Evolutionary conservation across 2,113 vertebrate species (phyloP).

Genomic region (Aplodontia rufa): DNA sequence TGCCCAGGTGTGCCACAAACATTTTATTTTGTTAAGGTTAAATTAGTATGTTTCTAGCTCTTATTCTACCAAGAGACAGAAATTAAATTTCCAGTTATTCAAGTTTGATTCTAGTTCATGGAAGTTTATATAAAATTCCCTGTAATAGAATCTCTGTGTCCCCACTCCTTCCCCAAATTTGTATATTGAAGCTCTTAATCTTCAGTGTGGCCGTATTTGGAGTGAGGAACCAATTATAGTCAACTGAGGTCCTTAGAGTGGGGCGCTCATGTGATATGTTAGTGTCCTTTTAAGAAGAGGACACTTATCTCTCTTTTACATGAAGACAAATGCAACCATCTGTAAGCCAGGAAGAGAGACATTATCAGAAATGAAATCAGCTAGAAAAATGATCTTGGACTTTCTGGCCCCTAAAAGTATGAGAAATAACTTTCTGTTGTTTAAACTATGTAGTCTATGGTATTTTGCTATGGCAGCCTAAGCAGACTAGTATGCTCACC

Average conservation of each 20-base stretch:
- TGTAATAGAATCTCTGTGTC: background rate
- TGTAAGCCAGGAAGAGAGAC: background rate
- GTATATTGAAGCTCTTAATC: background rate
- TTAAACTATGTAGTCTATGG: background rate
- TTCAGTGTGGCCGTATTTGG: background rate
- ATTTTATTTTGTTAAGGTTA: constrained; percentile 24
- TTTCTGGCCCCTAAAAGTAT: background rate
- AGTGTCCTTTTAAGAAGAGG: background rate
- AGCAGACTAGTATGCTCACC: background rate
- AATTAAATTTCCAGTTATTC: background rate
- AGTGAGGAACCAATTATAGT: background rate
- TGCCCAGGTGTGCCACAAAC: background rate
- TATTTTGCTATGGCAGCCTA: background rate
- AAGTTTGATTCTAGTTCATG: background rate
- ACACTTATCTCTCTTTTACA: background rate
- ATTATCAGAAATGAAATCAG: background rate
- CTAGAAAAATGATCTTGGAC: background rate
- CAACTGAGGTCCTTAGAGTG: background rate
- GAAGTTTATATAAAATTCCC: background rate
- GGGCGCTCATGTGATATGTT: background rate
- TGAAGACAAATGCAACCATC: background rate
- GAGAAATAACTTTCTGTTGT: background rate
- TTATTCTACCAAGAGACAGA: background rate
- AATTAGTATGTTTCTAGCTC: background rate
- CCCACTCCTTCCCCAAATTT: background rate